Percentiles rank a stretch among this genome's conserved stretches.
phyloP scores from a whole-genome alignment of 2,113 vertebrate genomes.

The Hypocryptadius cinnamomeus region DNA sequence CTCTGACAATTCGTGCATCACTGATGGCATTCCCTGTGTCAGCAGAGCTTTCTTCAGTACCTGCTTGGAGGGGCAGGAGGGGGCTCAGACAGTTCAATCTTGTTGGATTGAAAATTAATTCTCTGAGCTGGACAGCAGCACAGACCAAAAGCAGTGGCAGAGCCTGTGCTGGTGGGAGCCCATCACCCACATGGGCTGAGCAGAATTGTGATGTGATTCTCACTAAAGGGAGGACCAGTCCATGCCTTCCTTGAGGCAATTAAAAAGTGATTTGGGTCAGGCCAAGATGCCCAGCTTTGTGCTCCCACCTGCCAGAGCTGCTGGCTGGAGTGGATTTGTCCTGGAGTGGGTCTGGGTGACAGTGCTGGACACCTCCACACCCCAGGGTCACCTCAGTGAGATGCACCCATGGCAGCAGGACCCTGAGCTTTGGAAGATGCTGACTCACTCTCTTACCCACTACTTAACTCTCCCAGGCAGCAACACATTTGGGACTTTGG shows the following conservation, averaged over 20 bases:
- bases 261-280: slow-evolving; percentile 91
- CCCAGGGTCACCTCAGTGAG: neutral
- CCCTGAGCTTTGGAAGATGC: neutral
- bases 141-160: neutral
- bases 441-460: neutral
- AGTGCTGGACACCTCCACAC: neutral
- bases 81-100: neutral
- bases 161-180: neutral
- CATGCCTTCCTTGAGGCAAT: slow-evolving; percentile 87
- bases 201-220: slow-evolving; percentile 72
- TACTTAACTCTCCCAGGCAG: neutral
- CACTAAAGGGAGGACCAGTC: slow-evolving; percentile 78
- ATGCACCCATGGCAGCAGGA: neutral
- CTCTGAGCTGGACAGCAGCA: neutral
- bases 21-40: neutral
- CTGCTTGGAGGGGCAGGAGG: neutral
- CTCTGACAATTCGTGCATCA: neutral
- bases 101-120: neutral
- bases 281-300: slow-evolving; percentile 66
- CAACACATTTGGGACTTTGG: rapidly evolving
- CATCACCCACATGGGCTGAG: neutral
- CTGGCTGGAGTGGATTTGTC: neutral
- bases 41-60: neutral
- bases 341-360: neutral
- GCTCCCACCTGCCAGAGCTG: neutral